A percentile compares a stretch with the other conserved stretches of the same genome.
phyloP scores from a whole-genome alignment of 2,888 invertebrate species.

The Orgyia antiqua region DNA sequence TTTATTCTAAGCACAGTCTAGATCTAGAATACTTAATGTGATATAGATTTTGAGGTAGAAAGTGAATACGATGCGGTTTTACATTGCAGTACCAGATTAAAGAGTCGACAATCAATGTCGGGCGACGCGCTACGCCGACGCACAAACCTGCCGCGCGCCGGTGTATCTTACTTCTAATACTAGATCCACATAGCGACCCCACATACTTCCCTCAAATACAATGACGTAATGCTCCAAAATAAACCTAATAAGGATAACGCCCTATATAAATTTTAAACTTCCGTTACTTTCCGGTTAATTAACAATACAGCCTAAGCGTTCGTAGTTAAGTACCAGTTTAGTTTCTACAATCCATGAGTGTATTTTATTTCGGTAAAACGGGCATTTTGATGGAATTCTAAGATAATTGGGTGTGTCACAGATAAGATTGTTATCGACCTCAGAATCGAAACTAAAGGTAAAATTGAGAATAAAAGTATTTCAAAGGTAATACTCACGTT shows the following conservation, averaged over 20 bases:
- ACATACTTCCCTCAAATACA: slow-evolving; percentile 39
- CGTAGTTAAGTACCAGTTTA: slow-evolving; percentile 10
- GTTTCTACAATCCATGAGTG: slow-evolving; percentile 8
- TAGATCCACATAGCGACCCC: slow-evolving; percentile 33
- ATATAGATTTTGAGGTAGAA: slow-evolving; percentile 27
- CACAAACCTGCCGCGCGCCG: slow-evolving; percentile 34
- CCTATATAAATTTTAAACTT: slow-evolving; percentile 36
- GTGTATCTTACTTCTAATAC: slow-evolving; percentile 9
- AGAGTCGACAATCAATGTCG: slow-evolving; percentile 10
- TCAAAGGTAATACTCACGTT: slow-evolving; percentile 36
- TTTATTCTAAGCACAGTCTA: slow-evolving; percentile 21
- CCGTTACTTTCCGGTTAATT: slow-evolving; percentile 22
- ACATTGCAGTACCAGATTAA: slow-evolving; percentile 36
- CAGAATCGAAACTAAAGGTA: not conserved
- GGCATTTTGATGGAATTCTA: slow-evolving; percentile 35
- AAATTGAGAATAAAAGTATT: not conserved
- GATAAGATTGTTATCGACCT: slow-evolving; percentile 30
- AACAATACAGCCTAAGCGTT: slow-evolving; percentile 6
- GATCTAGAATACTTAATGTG: too few relatives aligned
- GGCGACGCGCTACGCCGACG: slow-evolving; percentile 19
- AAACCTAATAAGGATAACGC: slow-evolving; percentile 67
- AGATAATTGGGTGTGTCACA: slow-evolving; percentile 68
- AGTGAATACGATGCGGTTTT: slow-evolving; percentile 20
- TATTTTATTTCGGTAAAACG: slow-evolving; percentile 25
- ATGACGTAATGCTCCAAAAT: slow-evolving; percentile 78